phyloP scores from a whole-genome alignment of 2,113 vertebrate species.

The Patagioenas fasciata region DNA sequence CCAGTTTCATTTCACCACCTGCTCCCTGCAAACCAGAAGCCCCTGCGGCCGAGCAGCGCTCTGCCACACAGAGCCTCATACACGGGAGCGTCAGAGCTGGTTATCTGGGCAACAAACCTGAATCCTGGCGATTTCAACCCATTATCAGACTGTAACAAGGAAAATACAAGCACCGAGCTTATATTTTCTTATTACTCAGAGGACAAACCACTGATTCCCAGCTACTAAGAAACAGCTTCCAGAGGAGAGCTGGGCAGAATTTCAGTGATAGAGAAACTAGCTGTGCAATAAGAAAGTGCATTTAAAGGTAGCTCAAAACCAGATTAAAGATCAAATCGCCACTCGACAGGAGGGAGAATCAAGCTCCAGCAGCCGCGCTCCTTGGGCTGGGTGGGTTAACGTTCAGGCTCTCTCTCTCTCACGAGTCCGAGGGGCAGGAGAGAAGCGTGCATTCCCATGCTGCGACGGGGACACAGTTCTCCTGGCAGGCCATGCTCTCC shows the following conservation, averaged over 20 bases:
- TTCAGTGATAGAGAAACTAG: constrained; percentile 70
- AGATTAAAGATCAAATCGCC: constrained; percentile 70
- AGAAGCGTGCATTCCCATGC: constrained; percentile 66
- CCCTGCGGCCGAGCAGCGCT: not conserved
- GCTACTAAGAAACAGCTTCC: constrained; percentile 57
- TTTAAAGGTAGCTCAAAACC: constrained; percentile 75
- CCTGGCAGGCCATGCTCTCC: constrained; percentile 65
- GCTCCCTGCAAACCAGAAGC: no score
- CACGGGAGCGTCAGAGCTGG: constrained; percentile 10
- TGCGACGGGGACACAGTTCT: constrained; percentile 72
- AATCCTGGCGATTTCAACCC: constrained; percentile 8
- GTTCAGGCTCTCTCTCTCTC: constrained; percentile 64
- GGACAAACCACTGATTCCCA: constrained; percentile 24
- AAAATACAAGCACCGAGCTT: constrained; percentile 60
- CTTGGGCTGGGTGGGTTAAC: constrained; percentile 60
- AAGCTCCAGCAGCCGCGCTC: constrained; percentile 40
- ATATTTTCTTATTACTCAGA: constrained; percentile 36
- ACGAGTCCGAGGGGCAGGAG: constrained; percentile 68
- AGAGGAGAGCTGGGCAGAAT: constrained; percentile 39
- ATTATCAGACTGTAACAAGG: not conserved
- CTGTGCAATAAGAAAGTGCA: constrained; percentile 77
- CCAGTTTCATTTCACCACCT: no score
- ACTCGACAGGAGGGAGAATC: constrained; percentile 57
- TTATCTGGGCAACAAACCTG: not conserved
- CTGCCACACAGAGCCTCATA: not conserved